Evolutionary conservation across 2,888 invertebrate species (phyloP).

Genomic region (Papilio gigon): DNA sequence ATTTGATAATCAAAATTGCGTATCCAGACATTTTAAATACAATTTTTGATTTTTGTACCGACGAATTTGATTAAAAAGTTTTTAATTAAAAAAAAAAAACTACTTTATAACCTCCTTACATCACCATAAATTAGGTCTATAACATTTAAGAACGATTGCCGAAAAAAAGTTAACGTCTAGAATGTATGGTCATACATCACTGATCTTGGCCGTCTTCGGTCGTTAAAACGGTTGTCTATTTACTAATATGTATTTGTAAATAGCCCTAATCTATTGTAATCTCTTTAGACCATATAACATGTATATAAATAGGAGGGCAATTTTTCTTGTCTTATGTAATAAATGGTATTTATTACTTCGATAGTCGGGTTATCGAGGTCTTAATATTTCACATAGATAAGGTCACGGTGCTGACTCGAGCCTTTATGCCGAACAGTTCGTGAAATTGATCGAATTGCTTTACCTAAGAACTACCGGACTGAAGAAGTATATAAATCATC

Average conservation of each 20-base stretch:
- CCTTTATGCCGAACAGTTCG: conserved; percentile 5
- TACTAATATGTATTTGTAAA: background rate
- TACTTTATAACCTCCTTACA: too few relatives aligned
- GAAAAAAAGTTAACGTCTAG: too few relatives aligned
- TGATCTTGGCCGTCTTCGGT: too few relatives aligned
- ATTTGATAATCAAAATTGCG: too few relatives aligned
- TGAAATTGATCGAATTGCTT: conserved; percentile 11
- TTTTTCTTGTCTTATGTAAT: conserved; percentile 22
- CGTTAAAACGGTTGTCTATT: background rate
- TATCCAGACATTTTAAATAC: too few relatives aligned
- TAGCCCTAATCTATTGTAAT: conserved; percentile 1
- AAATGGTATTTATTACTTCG: conserved; percentile 25
- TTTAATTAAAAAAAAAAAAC: too few relatives aligned
- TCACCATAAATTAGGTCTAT: too few relatives aligned
- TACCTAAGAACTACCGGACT: background rate
- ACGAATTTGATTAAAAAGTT: too few relatives aligned
- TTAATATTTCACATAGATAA: conserved; percentile 28
- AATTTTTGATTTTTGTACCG: too few relatives aligned
- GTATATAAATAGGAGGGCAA: conserved; percentile 29
- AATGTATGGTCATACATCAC: too few relatives aligned
- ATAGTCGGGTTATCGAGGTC: conserved; percentile 30
- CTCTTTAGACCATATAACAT: background rate
- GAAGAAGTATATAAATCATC: background rate
- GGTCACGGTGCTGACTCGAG: conserved; percentile 26
- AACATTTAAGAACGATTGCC: too few relatives aligned